Evolutionary conservation across 2,888 invertebrate genomes (phyloP), one percentile per base, ranked within the genome.

Genomic region (Pegoplata infirma): DNA sequence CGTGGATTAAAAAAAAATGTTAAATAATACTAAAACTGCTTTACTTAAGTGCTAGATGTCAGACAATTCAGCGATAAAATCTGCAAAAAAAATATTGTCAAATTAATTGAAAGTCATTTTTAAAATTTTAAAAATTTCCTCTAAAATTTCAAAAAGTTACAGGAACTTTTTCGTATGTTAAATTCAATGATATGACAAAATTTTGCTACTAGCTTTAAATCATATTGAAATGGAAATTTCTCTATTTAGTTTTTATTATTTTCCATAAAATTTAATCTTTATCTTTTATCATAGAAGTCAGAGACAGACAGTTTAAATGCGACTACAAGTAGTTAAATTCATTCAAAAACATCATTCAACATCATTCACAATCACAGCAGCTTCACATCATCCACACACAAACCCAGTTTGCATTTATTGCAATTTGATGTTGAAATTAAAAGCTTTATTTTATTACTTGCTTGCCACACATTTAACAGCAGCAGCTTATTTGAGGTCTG

Each of bases 351-450:
- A 53, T 32, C 16, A 19, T 55, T 40, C 56, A 58, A 49, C 8
- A 32, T 32, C 1, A 7, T 32, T 10, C 10, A 32, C 4, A 25
- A 5, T 6, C 25, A 25, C 6, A 25, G 6, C 25, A 25, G 6
- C 25, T 5, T 25, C 25, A 5, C 25, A 25, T 25, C 25, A 25
- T 25, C 25, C 3, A 5, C n/a, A n/a, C 25, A 5, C 6, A 40
- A 40, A 40, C 36, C 8, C 36, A 40, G n/a, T 40, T n/a, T 40
- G 36, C 46, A 53, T 64, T 47, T 66, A 66, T 63, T 68, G 63
- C 21, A 64, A 40, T 49, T 49, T 56, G n/a, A 46, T 61, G 55
- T 64, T 76, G 51, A 61, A 71, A 72, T 55, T 59, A 55, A 76
- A 71, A 59, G 17, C 19, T 63, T 44, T 49, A 5, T 69, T 32